Conservation (phyloP, 2,888 invertebrate genomes). For the Eurytoma adleriae region DNA sequence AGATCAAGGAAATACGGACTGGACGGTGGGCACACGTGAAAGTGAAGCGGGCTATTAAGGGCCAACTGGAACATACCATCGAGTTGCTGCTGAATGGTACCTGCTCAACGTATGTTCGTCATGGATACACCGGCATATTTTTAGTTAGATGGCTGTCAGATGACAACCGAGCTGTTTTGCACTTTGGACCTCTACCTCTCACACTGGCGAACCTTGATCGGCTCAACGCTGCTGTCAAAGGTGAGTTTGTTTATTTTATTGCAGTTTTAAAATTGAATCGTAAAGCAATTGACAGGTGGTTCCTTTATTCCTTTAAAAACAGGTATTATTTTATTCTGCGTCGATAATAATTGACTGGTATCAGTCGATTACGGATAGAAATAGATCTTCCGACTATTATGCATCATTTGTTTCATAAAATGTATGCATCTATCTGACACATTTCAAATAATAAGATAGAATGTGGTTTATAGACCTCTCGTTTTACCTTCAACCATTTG, state of each 20-base stretch:
- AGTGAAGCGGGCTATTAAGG: slow-evolving; percentile 73
- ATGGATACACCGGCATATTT: slow-evolving; percentile 73
- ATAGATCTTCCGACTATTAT: not conserved
- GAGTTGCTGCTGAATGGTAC: slow-evolving; percentile 69
- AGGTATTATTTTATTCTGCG: too few species aligned
- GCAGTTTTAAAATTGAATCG: too few species aligned
- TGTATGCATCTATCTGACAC: not conserved
- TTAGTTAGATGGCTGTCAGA: slow-evolving; percentile 62
- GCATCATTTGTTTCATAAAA: not conserved
- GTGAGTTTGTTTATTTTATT: too few species aligned
- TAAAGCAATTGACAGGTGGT: too few species aligned
- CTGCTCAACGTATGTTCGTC: slow-evolving; percentile 69
- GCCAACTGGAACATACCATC: slow-evolving; percentile 66
- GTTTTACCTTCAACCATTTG: slow-evolving; percentile 21
- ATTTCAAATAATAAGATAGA: not conserved
- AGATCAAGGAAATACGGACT: slow-evolving; percentile 68
- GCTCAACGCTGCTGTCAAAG: slow-evolving; percentile 74
- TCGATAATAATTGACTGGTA: too few species aligned
- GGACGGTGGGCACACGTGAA: slow-evolving; percentile 62
- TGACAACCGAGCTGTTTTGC: slow-evolving; percentile 63
- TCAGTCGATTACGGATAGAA: not conserved
- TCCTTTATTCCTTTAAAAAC: too few species aligned
- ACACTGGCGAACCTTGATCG: slow-evolving; percentile 75
- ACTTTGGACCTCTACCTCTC: slow-evolving; percentile 73
- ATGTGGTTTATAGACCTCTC: not conserved